Conservation (phyloP, 2,113 vertebrate genomes). For the Platanista minor region DNA sequence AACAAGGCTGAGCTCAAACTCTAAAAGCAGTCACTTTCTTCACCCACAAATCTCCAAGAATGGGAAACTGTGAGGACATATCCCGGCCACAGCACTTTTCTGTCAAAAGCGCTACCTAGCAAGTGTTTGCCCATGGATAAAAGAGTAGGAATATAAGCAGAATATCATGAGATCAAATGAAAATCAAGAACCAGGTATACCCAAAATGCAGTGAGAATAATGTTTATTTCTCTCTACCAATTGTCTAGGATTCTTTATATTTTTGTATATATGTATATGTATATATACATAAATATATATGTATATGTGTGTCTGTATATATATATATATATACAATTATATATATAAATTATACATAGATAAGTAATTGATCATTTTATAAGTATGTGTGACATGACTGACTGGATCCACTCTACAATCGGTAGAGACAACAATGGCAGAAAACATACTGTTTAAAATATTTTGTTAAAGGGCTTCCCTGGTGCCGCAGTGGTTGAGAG, state of each 20-base stretch:
- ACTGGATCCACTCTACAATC: background rate
- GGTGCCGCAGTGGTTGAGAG: no score
- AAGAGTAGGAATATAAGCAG: background rate
- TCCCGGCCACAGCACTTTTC: rapidly evolving
- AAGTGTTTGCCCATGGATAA: background rate
- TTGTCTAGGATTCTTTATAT: background rate
- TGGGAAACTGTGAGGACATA: background rate
- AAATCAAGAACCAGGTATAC: background rate
- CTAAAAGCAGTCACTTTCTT: background rate
- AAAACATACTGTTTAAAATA: background rate
- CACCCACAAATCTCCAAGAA: background rate
- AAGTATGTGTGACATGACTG: background rate
- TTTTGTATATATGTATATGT: background rate
- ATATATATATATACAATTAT: background rate
- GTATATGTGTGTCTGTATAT: no score
- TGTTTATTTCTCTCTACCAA: background rate
- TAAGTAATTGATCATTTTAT: background rate
- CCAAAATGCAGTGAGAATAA: background rate
- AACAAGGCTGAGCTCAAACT: background rate
- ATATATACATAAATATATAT: background rate
- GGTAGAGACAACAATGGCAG: no score
- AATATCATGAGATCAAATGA: background rate
- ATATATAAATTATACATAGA: background rate
- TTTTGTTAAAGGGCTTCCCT: conserved; percentile 4
- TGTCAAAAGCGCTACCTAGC: background rate